Evolutionary conservation across 1,140 invertebrate genomes (phyloP), one percentile per base, ranked within the genome.

Genomic region (Trichonephila clavata): DNA sequence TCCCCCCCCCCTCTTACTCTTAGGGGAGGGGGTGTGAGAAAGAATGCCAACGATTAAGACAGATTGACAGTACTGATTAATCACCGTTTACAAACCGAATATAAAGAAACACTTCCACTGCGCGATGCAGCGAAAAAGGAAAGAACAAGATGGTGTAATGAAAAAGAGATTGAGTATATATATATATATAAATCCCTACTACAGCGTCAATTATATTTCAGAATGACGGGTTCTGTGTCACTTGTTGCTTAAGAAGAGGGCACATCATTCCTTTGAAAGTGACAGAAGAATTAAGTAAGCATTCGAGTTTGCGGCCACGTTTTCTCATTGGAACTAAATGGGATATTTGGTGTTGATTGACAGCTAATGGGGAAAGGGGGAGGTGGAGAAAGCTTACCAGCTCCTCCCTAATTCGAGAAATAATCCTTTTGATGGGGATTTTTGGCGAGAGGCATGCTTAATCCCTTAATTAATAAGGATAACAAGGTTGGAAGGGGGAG

Each of bases 21-120:
- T 27, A 43, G 71, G 86, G 43, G 60, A 65, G 59, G 43, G 80
- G 86, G 24, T 24, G 80, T 32, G 20, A 27, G 8, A 14, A 77
- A 77, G 68, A 27, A 57, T n/a, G 50, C 32, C 24, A 71, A 60
- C 80, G 90, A 91, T 92, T 86, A 92, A 86, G 90, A 86, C 43
- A 24, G 63, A 92, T 92, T 92, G 90, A 92, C 90, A 92, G 80
- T 32, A 65, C 90, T 92, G 90, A 92, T 92, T 92, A 92, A 92
- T 92, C 90, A 92, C 83, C 90, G 90, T 92, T 92, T 92, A 92
- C 90, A 92, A 91, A 91, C 90, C 80, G 90, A 91, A 83, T 65
- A 84, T 84, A 83, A 92, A 92, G 81, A 68, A 50, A 92, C 83
- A 81, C 50, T 92, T 92, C 68, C 24, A 21, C 90, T 16, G 59